Base-by-base conservation (phyloP, 2,888 invertebrate genomes). In the Theretra japonica region DNA sequence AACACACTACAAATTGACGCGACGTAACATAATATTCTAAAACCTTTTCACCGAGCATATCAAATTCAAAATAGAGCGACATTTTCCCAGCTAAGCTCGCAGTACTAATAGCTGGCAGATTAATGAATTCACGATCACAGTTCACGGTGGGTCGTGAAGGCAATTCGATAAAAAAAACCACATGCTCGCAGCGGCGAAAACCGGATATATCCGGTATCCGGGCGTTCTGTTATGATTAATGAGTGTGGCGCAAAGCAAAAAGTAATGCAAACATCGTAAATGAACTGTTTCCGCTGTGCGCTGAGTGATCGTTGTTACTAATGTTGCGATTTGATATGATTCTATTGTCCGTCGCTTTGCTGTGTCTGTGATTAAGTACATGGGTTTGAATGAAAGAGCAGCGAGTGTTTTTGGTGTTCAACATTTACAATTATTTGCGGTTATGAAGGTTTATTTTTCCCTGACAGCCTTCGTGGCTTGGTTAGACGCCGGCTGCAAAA, bases 141-240 rank as follows among this genome's bases (percentile, higher is more conserved):
- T 50, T 25, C 15, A 23, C n/a, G 6, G 48, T 53, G 53, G n/a
- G 53, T 70, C 25, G 58, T 77, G 77, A 76, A 76, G 76, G 74
- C 58, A 73, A 73, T 68, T 58, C 72, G 70, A 78, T 75, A 75
- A 72, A 72, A 71, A 71, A 70, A 70, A 70, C 71, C 60, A 73
- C 75, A 73, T 73, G 75, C 74, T 73, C 71, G 71, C 28, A 70
- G 68, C 68, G 33, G 68, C 70, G 70, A 59, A 73, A 79, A 75
- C 76, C 76, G 75, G 74, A 76, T 77, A 73, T 74, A 74, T 79
- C 73, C 72, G 74, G 75, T 62, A 76, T 75, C 75, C 75, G 74
- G 74, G 73, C 72, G 73, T 74, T 76, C 72, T 77, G 77, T 72
- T 75, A 78, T 85, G 85, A 84, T 84, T 84, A 82, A 85, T 85